These are phyloP conservation scores for Pachyramphus minor DNA, from an alignment of 2,113 vertebrate species.

Conservation along the genomic window DNA sequence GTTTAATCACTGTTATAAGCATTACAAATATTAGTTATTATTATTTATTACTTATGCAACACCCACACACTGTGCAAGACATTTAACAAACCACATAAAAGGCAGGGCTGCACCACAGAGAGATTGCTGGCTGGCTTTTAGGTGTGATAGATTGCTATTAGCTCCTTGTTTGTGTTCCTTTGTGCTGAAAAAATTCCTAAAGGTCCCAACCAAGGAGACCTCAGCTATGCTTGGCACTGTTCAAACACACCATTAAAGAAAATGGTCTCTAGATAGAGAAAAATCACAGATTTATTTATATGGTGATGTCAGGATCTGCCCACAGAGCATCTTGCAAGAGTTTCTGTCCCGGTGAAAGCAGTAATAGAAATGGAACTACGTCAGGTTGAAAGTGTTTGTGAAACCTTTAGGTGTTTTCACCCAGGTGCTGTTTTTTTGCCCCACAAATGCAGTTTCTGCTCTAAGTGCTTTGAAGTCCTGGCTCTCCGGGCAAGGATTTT, in stretches of 20 bases:
- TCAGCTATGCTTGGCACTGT: neutral
- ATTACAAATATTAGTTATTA: slow-evolving; percentile 50
- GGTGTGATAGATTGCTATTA: slow-evolving; percentile 35
- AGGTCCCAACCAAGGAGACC: neutral
- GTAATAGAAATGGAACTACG: rapidly evolving
- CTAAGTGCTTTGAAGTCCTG: neutral
- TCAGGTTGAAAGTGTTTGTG: neutral
- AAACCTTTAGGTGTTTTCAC: neutral
- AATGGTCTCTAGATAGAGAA: neutral
- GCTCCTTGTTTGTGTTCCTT: neutral
- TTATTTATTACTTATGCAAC: slow-evolving; percentile 59
- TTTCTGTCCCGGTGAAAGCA: neutral
- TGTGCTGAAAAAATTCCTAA: neutral
- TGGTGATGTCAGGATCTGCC: neutral
- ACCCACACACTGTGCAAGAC: neutral
- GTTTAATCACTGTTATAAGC: slow-evolving; percentile 5
- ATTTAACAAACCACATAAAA: slow-evolving; percentile 57
- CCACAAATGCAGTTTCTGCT: neutral
- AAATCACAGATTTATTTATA: neutral
- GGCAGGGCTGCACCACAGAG: slow-evolving; percentile 27
- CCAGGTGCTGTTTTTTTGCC: neutral
- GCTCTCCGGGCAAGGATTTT: neutral
- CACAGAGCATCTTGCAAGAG: neutral
- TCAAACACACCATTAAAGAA: slow-evolving; percentile 5
- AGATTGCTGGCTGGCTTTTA: neutral